A percentile compares a stretch with the other conserved stretches of the same genome.
Evolutionary conservation across 1,140 invertebrate species (phyloP).

Genomic region (Sinella curviseta): DNA sequence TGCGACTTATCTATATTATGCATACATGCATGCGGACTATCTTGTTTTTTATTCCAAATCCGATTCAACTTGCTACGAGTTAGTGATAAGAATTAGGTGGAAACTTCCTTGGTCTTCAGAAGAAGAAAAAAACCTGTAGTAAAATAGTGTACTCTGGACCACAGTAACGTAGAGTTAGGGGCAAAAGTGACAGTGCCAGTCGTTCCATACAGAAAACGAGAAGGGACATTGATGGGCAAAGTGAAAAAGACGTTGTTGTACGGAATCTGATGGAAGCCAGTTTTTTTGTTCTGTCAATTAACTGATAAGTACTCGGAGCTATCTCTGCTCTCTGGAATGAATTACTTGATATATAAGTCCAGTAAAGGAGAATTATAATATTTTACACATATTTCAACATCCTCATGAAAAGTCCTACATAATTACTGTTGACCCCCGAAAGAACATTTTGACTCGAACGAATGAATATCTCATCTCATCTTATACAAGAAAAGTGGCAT

Average conservation of each 20-base stretch:
- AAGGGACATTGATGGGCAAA: neutral
- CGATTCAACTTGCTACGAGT: too few relatives aligned
- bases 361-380: too few relatives aligned
- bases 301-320: conserved; percentile 3
- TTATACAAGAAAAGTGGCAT: neutral
- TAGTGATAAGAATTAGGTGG: neutral
- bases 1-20: conserved; percentile 7
- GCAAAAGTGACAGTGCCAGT: neutral
- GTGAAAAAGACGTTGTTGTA: conserved; percentile 4
- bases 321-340: neutral
- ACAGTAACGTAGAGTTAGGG: too few relatives aligned
- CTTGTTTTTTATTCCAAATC: neutral
- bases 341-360: too few relatives aligned
- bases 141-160: too few relatives aligned
- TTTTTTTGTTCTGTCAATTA: conserved; percentile 11
- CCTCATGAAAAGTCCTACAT: neutral
- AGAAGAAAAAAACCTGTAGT: too few relatives aligned
- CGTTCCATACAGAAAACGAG: too few relatives aligned
- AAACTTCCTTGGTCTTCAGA: neutral
- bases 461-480: neutral
- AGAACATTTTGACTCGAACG: neutral
- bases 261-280: too few relatives aligned
- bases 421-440: conserved; percentile 19
- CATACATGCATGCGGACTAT: neutral
- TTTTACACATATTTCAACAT: neutral